Evolutionary conservation across 2,888 invertebrate genomes (phyloP).

Genomic region (Lathronympha strigana): DNA sequence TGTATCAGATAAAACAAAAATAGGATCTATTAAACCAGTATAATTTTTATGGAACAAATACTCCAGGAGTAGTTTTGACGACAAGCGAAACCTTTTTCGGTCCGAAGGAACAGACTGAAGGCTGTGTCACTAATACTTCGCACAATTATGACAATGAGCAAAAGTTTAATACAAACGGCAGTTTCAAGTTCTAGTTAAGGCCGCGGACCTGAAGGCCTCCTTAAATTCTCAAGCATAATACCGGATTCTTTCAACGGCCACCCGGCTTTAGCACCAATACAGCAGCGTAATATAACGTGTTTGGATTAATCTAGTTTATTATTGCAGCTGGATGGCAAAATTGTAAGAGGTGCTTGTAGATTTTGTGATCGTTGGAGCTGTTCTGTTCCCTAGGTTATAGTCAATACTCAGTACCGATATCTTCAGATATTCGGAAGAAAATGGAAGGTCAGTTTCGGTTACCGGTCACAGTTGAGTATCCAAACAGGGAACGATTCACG

Average conservation of each 20-base stretch:
- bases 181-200: constrained; percentile 33
- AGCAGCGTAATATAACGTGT: constrained; percentile 23
- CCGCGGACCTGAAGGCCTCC: constrained; percentile 19
- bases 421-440: constrained; percentile 34
- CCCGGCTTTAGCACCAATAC: constrained; percentile 36
- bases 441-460: background rate
- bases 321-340: constrained; percentile 3
- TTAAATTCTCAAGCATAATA: constrained; percentile 22
- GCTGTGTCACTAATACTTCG: constrained; percentile 12
- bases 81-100: background rate
- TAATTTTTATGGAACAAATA: background rate
- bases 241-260: constrained; percentile 17
- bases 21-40: background rate
- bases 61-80: background rate
- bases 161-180: constrained; percentile 39
- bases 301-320: background rate
- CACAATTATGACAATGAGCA: constrained; percentile 39
- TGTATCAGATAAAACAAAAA: too few relatives aligned
- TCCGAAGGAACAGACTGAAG: background rate
- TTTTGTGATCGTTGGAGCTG: constrained; percentile 19
- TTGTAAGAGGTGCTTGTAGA: constrained; percentile 4
- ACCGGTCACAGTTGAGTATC: background rate
- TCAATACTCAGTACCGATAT: constrained; percentile 1
- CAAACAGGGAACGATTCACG: background rate
- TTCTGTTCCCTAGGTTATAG: background rate